phyloP scores from a whole-genome alignment of 2,888 invertebrate genomes.

The Drosophila mulleri region DNA sequence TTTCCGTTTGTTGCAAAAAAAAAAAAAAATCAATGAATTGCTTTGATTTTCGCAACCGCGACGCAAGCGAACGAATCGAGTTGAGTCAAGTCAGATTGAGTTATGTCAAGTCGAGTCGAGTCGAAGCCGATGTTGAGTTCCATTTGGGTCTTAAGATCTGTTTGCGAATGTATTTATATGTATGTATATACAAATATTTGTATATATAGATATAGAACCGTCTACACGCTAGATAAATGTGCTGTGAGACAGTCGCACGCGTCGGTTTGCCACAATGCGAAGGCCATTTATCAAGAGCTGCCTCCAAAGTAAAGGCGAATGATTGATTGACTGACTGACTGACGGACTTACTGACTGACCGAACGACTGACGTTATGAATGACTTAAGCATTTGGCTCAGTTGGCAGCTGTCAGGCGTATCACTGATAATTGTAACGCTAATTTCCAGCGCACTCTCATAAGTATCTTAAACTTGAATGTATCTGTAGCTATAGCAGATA shows the following conservation, averaged over 20 bases:
- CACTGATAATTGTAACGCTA: conserved; percentile 73
- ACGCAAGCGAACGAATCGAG: conserved; percentile 34
- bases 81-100: conserved; percentile 16
- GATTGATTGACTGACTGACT: conserved; percentile 36
- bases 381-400: conserved; percentile 43
- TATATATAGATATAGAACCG: conserved; percentile 44
- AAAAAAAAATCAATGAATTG: conserved; percentile 42
- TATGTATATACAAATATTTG: neutral
- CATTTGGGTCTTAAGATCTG: conserved; percentile 41
- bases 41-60: conserved; percentile 43
- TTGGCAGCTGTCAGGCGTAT: conserved; percentile 60
- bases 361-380: conserved; percentile 42
- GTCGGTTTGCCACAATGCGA: conserved; percentile 44
- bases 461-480: conserved; percentile 20
- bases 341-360: conserved; percentile 33
- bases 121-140: conserved; percentile 15
- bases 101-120: conserved; percentile 14
- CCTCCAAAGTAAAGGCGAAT: conserved; percentile 8
- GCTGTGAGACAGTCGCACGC: conserved; percentile 31
- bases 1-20: conserved; percentile 19
- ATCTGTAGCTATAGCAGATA: conserved; percentile 18
- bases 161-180: conserved; percentile 15
- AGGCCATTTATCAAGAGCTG: conserved; percentile 65
- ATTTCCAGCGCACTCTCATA: conserved; percentile 49
- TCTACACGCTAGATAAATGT: conserved; percentile 62